Evolutionary conservation across 2,797 vertebrate genomes (phyloP).

Genomic region (Myripristis murdjan): DNA sequence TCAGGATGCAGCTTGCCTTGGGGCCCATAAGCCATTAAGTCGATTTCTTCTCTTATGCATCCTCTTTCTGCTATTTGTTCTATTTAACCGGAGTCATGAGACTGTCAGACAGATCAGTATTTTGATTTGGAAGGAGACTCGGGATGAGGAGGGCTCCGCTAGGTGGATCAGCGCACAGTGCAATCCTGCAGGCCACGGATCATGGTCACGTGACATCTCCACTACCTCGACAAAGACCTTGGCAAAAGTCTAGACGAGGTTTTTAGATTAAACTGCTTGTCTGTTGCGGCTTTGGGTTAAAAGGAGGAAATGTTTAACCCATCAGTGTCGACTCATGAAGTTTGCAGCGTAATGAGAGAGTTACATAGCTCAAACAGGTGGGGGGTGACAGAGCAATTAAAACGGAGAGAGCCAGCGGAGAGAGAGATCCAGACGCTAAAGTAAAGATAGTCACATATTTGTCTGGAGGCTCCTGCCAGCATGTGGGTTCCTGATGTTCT

Average conservation of each 20-base stretch:
- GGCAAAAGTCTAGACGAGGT: neutral
- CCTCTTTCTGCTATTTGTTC: neutral
- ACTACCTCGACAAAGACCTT: neutral
- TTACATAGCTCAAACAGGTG: conserved; percentile 21
- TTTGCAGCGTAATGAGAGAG: neutral
- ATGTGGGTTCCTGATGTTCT: conserved; percentile 71
- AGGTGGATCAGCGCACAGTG: neutral
- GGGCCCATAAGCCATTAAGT: neutral
- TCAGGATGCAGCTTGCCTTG: neutral
- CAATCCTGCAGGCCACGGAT: neutral
- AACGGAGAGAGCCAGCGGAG: neutral
- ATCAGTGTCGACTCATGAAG: no score
- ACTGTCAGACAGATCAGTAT: neutral
- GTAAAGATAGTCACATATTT: conserved; percentile 66
- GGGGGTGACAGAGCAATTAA: neutral
- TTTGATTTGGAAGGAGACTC: conserved; percentile 5
- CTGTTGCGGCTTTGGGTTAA: neutral
- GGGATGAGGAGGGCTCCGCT: neutral
- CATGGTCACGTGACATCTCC: conserved; percentile 6
- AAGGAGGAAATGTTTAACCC: no score
- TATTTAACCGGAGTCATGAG: conserved; percentile 8
- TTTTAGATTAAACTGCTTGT: no score
- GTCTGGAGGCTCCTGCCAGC: conserved; percentile 51
- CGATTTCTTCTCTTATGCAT: neutral
- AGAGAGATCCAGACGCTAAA: conserved; percentile 39